These are phyloP conservation scores for Falco naumanni DNA, from an alignment of 2,797 vertebrate genomes.

Conservation along the genomic window DNA sequence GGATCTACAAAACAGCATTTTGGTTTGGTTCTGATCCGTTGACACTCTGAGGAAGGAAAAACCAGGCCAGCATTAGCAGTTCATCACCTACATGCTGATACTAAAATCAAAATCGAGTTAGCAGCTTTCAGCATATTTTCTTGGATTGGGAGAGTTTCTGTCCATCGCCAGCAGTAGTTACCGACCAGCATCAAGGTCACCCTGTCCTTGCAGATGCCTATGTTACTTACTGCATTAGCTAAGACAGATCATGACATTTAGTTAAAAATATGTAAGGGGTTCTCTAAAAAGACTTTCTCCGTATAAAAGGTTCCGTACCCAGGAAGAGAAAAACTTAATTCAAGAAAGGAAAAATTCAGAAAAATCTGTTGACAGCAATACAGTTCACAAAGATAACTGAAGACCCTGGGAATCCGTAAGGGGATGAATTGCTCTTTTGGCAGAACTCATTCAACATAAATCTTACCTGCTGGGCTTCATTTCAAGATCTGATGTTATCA, in stretches of 20 bases:
- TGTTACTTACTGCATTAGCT: not conserved
- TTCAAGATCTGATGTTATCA: not conserved
- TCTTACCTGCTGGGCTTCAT: constrained; percentile 26
- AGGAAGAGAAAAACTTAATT: not conserved
- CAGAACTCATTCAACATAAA: not conserved
- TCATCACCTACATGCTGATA: not conserved
- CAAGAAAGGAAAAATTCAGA: not conserved
- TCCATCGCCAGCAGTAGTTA: not conserved
- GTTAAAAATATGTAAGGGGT: not conserved
- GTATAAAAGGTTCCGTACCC: not conserved
- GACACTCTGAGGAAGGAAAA: not conserved
- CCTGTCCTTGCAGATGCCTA: not conserved
- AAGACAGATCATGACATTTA: not conserved
- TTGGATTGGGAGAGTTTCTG: not conserved
- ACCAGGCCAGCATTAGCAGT: not conserved
- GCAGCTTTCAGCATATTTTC: not conserved
- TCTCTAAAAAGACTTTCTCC: not conserved
- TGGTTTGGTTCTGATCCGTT: not conserved
- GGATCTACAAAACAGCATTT: not conserved
- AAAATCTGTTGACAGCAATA: not conserved
- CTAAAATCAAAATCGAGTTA: not conserved
- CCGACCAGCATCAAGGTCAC: not conserved
- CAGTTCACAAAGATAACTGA: not conserved
- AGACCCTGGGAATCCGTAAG: not conserved
- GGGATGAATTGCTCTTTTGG: not conserved